These are phyloP conservation scores for Macroramphosus scolopax DNA, from an alignment of 2,797 vertebrate genomes.

Conservation along the genomic window DNA sequence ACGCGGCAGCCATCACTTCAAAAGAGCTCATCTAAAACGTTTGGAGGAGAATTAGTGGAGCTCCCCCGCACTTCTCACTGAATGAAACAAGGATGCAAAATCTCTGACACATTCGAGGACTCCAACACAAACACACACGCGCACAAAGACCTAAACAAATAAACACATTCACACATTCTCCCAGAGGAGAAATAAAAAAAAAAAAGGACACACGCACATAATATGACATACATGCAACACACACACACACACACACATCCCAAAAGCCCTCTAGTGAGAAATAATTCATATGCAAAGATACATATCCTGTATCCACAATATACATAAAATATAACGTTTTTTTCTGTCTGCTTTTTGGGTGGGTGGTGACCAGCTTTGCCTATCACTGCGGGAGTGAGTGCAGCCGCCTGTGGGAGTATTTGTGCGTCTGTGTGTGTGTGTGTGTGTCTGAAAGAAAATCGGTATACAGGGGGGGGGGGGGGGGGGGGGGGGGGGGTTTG, in stretches of 20 bases:
- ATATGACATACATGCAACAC: conserved; percentile 27
- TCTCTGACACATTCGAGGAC: conserved; percentile 66
- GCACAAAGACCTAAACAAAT: conserved; percentile 64
- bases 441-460: conserved; percentile 27
- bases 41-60: conserved; percentile 69
- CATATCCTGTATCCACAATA: conserved; percentile 55
- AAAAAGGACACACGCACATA: conserved; percentile 24
- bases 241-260: conserved; percentile 26
- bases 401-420: conserved; percentile 58
- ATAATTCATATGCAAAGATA: conserved; percentile 66
- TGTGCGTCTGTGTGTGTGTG: conserved; percentile 54
- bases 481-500: conserved; percentile 13
- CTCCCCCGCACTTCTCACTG: conserved; percentile 71
- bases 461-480: conserved; percentile 23
- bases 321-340: too few relatives aligned
- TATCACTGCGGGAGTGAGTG: conserved; percentile 70
- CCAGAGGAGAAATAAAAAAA: neutral
- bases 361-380: conserved; percentile 72
- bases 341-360: conserved; percentile 67
- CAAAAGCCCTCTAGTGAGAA: conserved; percentile 52
- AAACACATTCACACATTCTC: conserved; percentile 61
- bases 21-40: conserved; percentile 70
- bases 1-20: conserved; percentile 61
- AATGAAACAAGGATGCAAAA: conserved; percentile 73
- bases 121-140: conserved; percentile 60